These are phyloP conservation scores for Mnemiopsis leidyi DNA, from an alignment of 37 sponge, comb jelly and placozoan genomes.

Conservation along the genomic window DNA sequence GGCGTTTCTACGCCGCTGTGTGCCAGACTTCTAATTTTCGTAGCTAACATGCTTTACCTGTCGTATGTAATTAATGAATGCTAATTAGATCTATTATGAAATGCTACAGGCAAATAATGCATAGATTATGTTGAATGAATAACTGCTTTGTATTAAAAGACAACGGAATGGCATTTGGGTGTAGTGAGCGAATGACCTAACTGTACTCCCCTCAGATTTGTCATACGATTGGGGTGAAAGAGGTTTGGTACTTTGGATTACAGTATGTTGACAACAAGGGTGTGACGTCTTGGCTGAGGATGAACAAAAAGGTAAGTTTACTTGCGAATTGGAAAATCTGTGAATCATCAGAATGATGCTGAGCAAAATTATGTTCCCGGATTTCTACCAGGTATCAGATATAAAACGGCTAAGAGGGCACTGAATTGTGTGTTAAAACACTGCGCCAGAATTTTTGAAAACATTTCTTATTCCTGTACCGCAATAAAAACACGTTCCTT, in stretches of 20 bases:
- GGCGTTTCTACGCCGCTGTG: no score
- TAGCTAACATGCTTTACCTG: background rate
- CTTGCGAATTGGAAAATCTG: no score
- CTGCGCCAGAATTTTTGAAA: no score
- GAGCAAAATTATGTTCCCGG: no score
- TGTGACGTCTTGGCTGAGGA: constrained; percentile 87
- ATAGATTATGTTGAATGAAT: background rate
- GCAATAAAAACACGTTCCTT: no score
- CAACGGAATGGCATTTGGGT: background rate
- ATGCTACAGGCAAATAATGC: background rate
- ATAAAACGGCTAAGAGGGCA: no score
- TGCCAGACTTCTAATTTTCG: background rate
- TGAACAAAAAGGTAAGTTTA: constrained; percentile 90
- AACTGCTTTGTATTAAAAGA: background rate
- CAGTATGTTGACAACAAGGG: constrained; percentile 92
- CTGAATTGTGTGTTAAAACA: no score
- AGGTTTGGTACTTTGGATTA: constrained; percentile 98
- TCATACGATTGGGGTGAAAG: constrained; percentile 93
- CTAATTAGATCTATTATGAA: background rate
- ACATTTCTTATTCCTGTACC: no score
- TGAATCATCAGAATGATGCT: no score
- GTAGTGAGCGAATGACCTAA: background rate
- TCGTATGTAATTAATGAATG: background rate
- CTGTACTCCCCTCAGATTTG: constrained; percentile 33
- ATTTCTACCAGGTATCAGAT: no score